Conservation (phyloP, 1,140 invertebrate species). For the Palaemon carinicauda region DNA sequence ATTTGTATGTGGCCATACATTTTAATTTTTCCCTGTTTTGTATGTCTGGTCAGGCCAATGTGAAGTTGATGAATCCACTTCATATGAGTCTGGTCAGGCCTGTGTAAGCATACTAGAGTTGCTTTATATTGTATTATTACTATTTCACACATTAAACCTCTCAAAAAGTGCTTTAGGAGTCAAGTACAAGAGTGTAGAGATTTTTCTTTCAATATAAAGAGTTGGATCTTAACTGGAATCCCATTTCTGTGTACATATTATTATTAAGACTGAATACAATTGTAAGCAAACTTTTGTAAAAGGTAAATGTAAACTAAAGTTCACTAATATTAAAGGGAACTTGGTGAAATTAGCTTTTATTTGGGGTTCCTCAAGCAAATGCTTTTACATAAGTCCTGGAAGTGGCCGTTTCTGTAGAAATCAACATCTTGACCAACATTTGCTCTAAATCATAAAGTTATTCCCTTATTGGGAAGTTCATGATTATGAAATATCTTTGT, state of each 20-base stretch:
- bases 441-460: no score
- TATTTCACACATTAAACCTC: constrained; percentile 50
- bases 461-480: no score
- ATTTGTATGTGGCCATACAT: no score
- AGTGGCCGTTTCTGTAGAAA: not conserved
- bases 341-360: constrained; percentile 28
- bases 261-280: constrained; percentile 48
- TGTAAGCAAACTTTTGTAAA: constrained; percentile 54
- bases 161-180: constrained; percentile 53
- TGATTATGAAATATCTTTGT: no score
- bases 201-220: constrained; percentile 45
- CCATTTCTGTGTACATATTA: constrained; percentile 56
- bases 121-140: constrained; percentile 43
- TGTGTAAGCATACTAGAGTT: constrained; percentile 40
- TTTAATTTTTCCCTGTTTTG: not conserved
- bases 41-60: constrained; percentile 19
- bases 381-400: not conserved
- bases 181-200: constrained; percentile 55
- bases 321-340: constrained; percentile 57
- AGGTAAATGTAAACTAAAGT: constrained; percentile 55
- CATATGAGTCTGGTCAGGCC: not conserved
- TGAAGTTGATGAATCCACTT: not conserved
- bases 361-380: not conserved
- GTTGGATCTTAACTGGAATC: constrained; percentile 44
- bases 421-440: no score